Evolutionary conservation across 2,113 vertebrate species (phyloP).

Genomic region (Dromiciops gliroides): DNA sequence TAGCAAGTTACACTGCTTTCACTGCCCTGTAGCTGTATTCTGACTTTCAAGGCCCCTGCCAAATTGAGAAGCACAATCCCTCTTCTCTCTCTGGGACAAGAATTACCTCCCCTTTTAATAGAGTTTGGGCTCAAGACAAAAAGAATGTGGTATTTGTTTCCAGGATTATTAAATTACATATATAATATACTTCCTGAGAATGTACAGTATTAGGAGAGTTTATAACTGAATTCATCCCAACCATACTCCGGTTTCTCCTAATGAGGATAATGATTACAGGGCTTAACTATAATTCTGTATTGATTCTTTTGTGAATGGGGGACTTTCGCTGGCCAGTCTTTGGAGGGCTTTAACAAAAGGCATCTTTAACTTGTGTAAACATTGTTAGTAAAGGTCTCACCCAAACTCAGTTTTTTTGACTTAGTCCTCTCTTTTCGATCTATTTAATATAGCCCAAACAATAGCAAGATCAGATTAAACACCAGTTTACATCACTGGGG

Average conservation of each 20-base stretch:
- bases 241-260: conserved; percentile 91
- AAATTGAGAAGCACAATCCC: conserved; percentile 52
- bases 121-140: conserved; percentile 80
- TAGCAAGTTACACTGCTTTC: background rate
- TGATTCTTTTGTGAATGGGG: conserved; percentile 89
- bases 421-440: conserved; percentile 78
- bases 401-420: conserved; percentile 72
- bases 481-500: conserved; percentile 85
- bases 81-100: conserved; percentile 56
- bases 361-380: conserved; percentile 82
- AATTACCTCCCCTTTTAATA: conserved; percentile 75
- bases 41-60: conserved; percentile 18
- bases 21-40: background rate
- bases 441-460: conserved; percentile 81
- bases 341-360: conserved; percentile 83
- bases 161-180: conserved; percentile 95
- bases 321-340: conserved; percentile 84
- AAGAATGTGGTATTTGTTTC: conserved; percentile 90
- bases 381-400: conserved; percentile 73
- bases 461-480: conserved; percentile 90
- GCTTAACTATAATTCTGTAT: conserved; percentile 93
- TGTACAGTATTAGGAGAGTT: conserved; percentile 86
- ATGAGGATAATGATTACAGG: conserved; percentile 95
- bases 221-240: conserved; percentile 86
- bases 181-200: conserved; percentile 88